Base-by-base conservation (phyloP, 1,140 invertebrate genomes). In the Calephelis nemesis region DNA sequence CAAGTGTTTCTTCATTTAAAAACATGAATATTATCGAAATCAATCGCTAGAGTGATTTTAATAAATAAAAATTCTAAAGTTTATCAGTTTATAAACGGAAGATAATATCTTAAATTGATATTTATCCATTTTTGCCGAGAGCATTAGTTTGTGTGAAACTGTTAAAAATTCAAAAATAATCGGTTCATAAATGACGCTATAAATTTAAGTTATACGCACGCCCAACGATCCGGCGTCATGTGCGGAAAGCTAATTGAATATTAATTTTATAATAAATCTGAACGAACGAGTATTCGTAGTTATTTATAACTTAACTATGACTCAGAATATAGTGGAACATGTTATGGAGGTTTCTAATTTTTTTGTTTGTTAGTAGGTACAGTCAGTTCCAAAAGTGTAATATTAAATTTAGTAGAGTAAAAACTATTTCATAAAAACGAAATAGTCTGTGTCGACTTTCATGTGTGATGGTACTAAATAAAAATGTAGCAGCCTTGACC, bases 181-280 rank as follows among this genome's bases (percentile, higher is more conserved):
- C 80, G 77, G 73, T 76, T 12, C 77, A 78, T 84, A 88, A 91
- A 91, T 88, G 87, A 90, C 85, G 88, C 85, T 78, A 91, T 91
- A 91, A 91, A 91, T 91, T 87, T 79, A 85, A 83, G 77, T 88
- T 91, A 90, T 60, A 60, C 85, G 76, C 79, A 85, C 83, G 87
- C 84, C 86, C 81, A 87, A 73, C 79, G 75, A 81, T 60, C 30
- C 58, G 39, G 77, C 81, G 80, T 88, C 88, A 91, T 91, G 87
- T 91, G 86, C 86, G 85, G 88, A 91, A 88, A 91, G 87, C 85
- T 88, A 91, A 91, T 90, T 90, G 88, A 90, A 90, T 91, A 90
- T 91, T 91, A 91, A 91, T 90, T 88, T 88, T 80, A 85, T 83
- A 84, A 88, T 88, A 90, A 91, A 91, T 91, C 88, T 87, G 80